These are phyloP conservation scores for Picus viridis DNA, from an alignment of 2,797 vertebrate species.

Conservation along the genomic window DNA sequence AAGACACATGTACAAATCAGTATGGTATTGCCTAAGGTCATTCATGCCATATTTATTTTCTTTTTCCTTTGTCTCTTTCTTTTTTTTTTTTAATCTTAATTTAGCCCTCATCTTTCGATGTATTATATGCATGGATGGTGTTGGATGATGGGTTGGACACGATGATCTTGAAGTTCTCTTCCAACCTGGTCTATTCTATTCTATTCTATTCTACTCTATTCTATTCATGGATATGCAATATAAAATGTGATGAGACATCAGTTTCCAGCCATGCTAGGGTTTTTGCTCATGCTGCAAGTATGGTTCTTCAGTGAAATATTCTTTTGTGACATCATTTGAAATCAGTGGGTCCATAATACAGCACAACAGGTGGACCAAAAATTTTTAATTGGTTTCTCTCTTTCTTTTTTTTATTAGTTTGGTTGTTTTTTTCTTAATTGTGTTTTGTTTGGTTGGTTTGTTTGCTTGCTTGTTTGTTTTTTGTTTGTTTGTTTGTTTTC, in stretches of 20 bases:
- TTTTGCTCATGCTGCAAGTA: slow-evolving; percentile 55
- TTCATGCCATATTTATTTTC: neutral
- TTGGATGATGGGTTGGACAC: no score
- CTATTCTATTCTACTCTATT: neutral
- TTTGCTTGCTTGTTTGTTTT: no score
- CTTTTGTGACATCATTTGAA: slow-evolving; percentile 71
- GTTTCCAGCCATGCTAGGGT: slow-evolving; percentile 44
- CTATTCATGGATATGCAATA: neutral
- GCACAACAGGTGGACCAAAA: slow-evolving; percentile 74
- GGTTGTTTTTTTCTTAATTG: neutral
- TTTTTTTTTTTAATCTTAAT: neutral
- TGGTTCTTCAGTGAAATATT: slow-evolving; percentile 42
- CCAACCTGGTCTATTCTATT: no score
- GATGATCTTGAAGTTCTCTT: no score
- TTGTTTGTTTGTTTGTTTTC: neutral
- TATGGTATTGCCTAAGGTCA: neutral
- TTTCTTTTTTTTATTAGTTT: neutral
- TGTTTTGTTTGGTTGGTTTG: slow-evolving; percentile 10
- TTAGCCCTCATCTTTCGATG: neutral
- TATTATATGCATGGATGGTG: neutral
- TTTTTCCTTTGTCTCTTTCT: neutral
- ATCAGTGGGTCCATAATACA: slow-evolving; percentile 59
- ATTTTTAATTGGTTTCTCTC: slow-evolving; percentile 68
- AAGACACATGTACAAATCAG: neutral
- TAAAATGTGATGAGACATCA: slow-evolving; percentile 24